Conservation (phyloP, 2,888 invertebrate species). For the Limnephilus rhombicus region DNA sequence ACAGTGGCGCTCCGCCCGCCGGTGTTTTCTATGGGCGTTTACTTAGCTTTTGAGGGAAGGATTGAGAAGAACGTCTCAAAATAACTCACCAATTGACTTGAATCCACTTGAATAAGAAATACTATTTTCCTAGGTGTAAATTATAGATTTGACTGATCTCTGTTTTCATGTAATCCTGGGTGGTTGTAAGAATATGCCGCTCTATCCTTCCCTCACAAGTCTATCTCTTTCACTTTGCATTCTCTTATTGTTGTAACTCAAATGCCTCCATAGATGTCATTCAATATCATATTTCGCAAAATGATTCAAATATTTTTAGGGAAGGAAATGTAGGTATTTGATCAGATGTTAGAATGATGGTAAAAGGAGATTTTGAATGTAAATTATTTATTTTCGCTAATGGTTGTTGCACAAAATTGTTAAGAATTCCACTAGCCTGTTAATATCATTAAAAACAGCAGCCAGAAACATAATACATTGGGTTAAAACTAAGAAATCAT, state of each 20-base stretch:
- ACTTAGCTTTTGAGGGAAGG: constrained; percentile 64
- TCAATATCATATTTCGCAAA: not conserved
- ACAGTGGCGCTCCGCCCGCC: not conserved
- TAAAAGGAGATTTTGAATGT: not conserved
- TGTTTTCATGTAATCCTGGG: not conserved
- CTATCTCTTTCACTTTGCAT: not conserved
- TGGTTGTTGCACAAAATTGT: not conserved
- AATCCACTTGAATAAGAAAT: constrained; percentile 30
- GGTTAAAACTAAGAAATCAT: constrained; percentile 6
- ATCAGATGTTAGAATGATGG: not conserved
- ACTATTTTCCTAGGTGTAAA: constrained; percentile 23
- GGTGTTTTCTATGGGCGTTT: constrained; percentile 63
- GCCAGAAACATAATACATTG: constrained; percentile 6
- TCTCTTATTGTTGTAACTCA: not conserved
- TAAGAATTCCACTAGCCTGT: not conserved
- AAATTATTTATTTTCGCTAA: constrained; percentile 8
- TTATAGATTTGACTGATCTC: not conserved
- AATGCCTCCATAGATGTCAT: not conserved
- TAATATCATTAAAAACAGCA: constrained; percentile 23
- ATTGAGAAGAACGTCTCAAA: constrained; percentile 59
- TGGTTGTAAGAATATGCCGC: constrained; percentile 18
- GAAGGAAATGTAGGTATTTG: not conserved
- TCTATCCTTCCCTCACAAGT: constrained; percentile 60
- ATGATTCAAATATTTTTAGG: not conserved
- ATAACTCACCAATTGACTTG: constrained; percentile 60